Evolutionary conservation across 1,140 invertebrate species (phyloP).

Genomic region (Acromyrmex heyeri): DNA sequence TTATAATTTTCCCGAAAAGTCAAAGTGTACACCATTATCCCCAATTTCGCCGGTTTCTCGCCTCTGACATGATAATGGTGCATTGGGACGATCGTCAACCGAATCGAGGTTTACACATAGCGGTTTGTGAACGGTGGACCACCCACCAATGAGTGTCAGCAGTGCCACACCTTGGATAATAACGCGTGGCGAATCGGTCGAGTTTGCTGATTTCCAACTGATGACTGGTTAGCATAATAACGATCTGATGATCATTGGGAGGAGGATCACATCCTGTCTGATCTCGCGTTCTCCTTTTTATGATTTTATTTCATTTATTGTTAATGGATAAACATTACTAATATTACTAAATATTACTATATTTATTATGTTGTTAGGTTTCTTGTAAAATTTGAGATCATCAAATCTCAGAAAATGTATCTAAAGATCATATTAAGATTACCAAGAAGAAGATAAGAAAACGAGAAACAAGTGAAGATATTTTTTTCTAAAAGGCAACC

Average conservation of each 20-base stretch:
- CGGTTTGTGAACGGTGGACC: constrained; percentile 78
- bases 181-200: constrained; percentile 79
- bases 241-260: constrained; percentile 60
- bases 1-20: constrained; percentile 25
- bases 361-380: background rate
- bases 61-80: constrained; percentile 22
- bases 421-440: constrained; percentile 9
- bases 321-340: background rate
- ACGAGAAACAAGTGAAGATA: constrained; percentile 26
- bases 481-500: constrained; percentile 14
- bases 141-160: constrained; percentile 77
- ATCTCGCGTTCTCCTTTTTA: constrained; percentile 29
- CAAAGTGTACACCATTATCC: constrained; percentile 31
- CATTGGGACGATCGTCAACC: constrained; percentile 74
- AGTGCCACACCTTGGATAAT: constrained; percentile 84
- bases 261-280: constrained; percentile 39
- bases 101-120: constrained; percentile 81
- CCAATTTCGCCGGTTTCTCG: constrained; percentile 36
- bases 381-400: background rate
- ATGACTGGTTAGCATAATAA: constrained; percentile 77
- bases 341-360: background rate
- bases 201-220: constrained; percentile 75
- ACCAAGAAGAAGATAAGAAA: background rate
- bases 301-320: background rate
- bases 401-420: background rate